Base-by-base conservation (phyloP, 2,888 invertebrate species). In the Digitonthophagus gazella region DNA sequence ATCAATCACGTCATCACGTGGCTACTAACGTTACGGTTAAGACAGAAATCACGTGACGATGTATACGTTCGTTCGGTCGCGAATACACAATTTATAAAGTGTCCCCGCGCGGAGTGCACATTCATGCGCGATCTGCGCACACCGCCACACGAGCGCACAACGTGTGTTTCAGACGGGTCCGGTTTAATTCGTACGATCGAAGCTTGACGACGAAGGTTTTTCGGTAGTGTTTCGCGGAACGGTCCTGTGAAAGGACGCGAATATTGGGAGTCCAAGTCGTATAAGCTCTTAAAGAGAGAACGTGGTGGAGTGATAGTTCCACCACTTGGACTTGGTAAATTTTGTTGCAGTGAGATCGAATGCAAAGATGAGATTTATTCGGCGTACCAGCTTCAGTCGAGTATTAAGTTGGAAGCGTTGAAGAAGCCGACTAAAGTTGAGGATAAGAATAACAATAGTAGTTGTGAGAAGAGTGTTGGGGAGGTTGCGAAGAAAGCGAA, bases 301-400 rank as follows among this genome's bases (percentile, higher is more conserved):
- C 67, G 6, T 44, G 54, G 8, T 8, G 54, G 16, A 56, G 57
- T 16, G 6, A 15, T 57, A 16, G 5, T 20, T 61, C 6, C 18
- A 18, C 8, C 61, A 16, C 18, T 61, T 18, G 28, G 11, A 44
- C 28, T 44, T 44, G 28, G 28, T 44, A 55, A 58, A 67, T 19
- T 20, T 69, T 69, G 78, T 81, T 83, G 75, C 87, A 92, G 93
- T 87, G 91, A 90, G 82, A 87, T 93, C 84, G 92, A 93, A 87
- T 88, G 88, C 86, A 87, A 88, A 85, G 87, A 91, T 87, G 91
- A 92, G 84, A 88, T 93, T 79, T 90, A 91, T 81, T 91, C 92
- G 78, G 85, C 87, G 81, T 88, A 88, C 81, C 87, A 88, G 80
- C 80, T 86, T 77, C 82, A 78, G 69, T 77, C 78, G 68, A 22